Conservation (phyloP, 2,888 invertebrate genomes). For the Periphyllus acericola region DNA sequence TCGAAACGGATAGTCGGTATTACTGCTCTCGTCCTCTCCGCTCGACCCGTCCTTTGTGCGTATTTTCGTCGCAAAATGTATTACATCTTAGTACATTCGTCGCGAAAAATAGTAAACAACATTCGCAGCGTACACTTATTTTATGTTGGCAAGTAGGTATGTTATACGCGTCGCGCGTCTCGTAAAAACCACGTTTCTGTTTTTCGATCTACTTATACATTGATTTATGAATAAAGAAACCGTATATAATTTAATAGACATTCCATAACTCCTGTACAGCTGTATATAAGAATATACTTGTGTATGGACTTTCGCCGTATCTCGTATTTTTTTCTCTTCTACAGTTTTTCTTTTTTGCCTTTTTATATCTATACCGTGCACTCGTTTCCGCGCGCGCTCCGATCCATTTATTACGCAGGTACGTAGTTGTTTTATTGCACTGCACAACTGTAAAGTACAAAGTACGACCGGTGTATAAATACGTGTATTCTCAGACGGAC, state of each 20-base stretch:
- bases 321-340: neutral
- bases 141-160: neutral
- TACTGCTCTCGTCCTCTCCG: neutral
- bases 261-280: conserved; percentile 10
- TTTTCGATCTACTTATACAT: neutral
- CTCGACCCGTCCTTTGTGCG: too few relatives aligned
- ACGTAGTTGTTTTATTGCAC: neutral
- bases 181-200: conserved; percentile 12
- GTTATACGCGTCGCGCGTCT: neutral
- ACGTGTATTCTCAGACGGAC: neutral
- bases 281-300: neutral
- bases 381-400: neutral
- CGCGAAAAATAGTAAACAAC: neutral
- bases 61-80: too few relatives aligned
- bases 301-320: neutral
- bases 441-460: neutral
- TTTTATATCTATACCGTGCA: neutral
- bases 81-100: too few relatives aligned
- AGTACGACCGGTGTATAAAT: neutral
- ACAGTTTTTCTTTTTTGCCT: neutral
- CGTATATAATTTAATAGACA: neutral
- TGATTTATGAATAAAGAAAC: conserved; percentile 52
- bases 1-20: neutral
- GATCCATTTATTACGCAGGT: neutral
- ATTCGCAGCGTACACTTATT: neutral